These are phyloP conservation scores for Dermochelys coriacea DNA, from an alignment of 2,797 vertebrate genomes.

Conservation along the genomic window DNA sequence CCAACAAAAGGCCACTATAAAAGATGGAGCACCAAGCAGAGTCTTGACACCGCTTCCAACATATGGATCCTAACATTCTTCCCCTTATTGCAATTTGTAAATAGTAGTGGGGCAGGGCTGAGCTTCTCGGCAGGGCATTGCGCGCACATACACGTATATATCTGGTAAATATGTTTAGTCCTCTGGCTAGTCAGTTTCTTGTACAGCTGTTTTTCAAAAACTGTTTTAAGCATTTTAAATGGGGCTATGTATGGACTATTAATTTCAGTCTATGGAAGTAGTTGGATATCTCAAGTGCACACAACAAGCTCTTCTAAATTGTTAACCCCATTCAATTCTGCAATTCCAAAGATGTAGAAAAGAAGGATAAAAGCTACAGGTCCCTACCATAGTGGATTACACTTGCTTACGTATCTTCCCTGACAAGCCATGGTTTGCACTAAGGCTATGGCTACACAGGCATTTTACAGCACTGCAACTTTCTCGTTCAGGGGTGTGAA, in stretches of 20 bases:
- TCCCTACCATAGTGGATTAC: background rate
- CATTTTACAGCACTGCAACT: no score
- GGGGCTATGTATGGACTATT: background rate
- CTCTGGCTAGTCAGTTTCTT: background rate
- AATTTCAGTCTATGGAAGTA: background rate
- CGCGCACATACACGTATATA: rapidly evolving
- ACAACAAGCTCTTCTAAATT: background rate
- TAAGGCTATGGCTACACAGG: no score
- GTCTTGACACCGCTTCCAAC: background rate
- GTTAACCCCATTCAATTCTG: background rate
- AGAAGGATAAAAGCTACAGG: background rate
- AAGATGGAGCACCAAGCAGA: background rate
- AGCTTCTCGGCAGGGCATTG: background rate
- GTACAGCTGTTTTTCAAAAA: background rate
- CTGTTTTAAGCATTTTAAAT: background rate
- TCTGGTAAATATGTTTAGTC: background rate
- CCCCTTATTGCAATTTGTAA: background rate
- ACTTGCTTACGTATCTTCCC: background rate
- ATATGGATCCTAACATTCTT: background rate
- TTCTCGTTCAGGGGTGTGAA: no score
- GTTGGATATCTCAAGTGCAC: background rate
- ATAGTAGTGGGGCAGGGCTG: background rate
- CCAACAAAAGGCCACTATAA: background rate
- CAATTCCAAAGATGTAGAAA: background rate
- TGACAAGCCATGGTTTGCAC: background rate